These are phyloP conservation scores for Protaetia brevitarsis DNA, from an alignment of 1,140 invertebrate species.

Conservation along the genomic window DNA sequence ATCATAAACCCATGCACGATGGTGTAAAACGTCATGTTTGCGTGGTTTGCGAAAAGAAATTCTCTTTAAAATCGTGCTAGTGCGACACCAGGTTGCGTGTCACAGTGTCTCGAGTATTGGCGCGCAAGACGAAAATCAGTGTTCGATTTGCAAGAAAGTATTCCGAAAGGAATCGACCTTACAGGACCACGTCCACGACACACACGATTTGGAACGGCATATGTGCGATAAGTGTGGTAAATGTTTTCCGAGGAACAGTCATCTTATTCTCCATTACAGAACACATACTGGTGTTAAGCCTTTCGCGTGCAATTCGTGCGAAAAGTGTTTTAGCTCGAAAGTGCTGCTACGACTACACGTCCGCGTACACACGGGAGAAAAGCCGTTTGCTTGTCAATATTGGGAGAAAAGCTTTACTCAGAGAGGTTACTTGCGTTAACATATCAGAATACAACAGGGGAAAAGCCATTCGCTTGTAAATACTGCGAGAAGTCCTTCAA, in stretches of 20 bases:
- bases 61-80: slow-evolving; percentile 43
- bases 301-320: neutral
- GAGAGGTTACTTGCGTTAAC: neutral
- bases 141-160: slow-evolving; percentile 42
- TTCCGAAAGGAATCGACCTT: slow-evolving; percentile 59
- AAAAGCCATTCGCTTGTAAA: slow-evolving; percentile 51
- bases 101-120: too few relatives aligned
- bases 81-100: slow-evolving; percentile 32
- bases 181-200: slow-evolving; percentile 59
- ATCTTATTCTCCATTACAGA: slow-evolving; percentile 55
- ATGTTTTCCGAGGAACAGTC: neutral
- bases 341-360: neutral
- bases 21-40: slow-evolving; percentile 62
- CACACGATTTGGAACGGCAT: slow-evolving; percentile 50
- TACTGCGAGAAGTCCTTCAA: slow-evolving; percentile 1
- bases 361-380: slow-evolving; percentile 35
- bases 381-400: slow-evolving; percentile 44
- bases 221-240: slow-evolving; percentile 32
- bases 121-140: too few relatives aligned
- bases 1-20: slow-evolving; percentile 51
- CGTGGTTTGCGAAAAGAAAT: slow-evolving; percentile 59
- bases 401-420: slow-evolving; percentile 64
- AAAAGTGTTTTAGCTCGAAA: neutral
- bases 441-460: slow-evolving; percentile 32
- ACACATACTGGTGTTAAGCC: slow-evolving; percentile 67